phyloP scores from a whole-genome alignment of 2,113 vertebrate genomes.

The Chelonoidis abingdonii region DNA sequence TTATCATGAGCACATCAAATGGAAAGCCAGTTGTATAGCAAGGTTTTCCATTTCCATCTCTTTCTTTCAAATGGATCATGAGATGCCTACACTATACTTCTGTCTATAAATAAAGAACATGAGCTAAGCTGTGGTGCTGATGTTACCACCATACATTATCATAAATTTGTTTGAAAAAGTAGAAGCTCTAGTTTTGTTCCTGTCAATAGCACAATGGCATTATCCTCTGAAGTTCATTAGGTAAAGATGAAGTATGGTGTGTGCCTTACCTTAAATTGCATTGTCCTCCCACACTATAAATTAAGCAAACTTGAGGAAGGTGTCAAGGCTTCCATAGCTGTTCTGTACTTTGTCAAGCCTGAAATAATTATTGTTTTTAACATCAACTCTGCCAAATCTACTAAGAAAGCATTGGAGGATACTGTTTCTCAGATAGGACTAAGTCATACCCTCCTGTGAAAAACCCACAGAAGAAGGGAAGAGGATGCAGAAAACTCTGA shows the following conservation, averaged over 20 bases:
- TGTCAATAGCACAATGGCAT: not conserved
- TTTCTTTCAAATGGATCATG: constrained; percentile 28
- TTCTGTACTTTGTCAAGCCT: not conserved
- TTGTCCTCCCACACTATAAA: not conserved
- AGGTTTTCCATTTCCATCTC: constrained; percentile 49
- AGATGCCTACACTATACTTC: constrained; percentile 5
- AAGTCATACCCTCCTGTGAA: not conserved
- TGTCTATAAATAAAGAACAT: not conserved
- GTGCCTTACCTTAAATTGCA: not conserved
- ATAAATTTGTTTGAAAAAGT: not conserved
- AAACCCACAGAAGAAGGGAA: not conserved
- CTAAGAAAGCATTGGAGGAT: not conserved
- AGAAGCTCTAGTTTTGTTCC: not conserved
- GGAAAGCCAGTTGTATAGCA: not conserved
- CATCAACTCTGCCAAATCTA: not conserved
- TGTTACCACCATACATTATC: not conserved
- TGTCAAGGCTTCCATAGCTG: not conserved
- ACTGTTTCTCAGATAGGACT: not conserved
- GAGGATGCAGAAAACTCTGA: not conserved
- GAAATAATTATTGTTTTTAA: not conserved
- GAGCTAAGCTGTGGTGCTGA: not conserved
- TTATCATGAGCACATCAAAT: not conserved
- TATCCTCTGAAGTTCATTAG: not conserved
- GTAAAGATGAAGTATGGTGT: not conserved
- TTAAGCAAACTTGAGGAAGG: not conserved